Evolutionary conservation across 2,113 vertebrate genomes (phyloP).

Genomic region (Benitochromis conjunctus): DNA sequence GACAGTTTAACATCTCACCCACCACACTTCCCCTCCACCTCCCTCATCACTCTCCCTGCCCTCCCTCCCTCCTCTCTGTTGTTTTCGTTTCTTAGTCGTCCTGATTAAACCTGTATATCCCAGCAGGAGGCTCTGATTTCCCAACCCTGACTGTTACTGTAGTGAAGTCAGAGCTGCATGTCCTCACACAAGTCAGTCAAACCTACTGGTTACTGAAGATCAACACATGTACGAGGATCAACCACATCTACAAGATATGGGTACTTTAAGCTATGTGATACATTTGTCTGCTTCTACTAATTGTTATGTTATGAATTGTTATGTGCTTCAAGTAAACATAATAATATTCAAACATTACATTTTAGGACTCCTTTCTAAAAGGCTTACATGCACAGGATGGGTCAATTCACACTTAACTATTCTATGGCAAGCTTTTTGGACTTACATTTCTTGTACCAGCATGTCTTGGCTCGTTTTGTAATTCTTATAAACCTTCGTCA

Average conservation of each 20-base stretch:
- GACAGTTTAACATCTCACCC: conserved; percentile 70
- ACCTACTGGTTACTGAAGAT: neutral
- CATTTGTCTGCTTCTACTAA: neutral
- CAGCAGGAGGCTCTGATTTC: conserved; percentile 52
- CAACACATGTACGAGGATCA: conserved; percentile 17
- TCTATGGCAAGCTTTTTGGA: neutral
- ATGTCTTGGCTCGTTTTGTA: neutral
- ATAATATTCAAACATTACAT: neutral
- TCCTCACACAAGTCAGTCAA: conserved; percentile 32
- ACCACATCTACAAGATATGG: conserved; percentile 15
- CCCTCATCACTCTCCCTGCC: neutral
- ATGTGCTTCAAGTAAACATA: neutral
- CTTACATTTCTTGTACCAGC: neutral
- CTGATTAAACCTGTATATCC: conserved; percentile 57
- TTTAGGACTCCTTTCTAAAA: neutral
- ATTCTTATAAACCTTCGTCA: neutral
- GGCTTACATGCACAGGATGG: neutral
- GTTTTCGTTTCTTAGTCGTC: conserved; percentile 53
- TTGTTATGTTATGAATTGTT: neutral
- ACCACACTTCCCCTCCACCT: neutral
- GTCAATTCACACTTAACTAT: neutral
- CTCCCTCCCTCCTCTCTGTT: neutral
- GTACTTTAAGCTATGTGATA: conserved; percentile 2
- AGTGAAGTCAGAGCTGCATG: conserved; percentile 48
- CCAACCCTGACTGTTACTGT: conserved; percentile 49